Base-by-base conservation (phyloP, 2,113 vertebrate genomes). In the Hystrix brachyura region DNA sequence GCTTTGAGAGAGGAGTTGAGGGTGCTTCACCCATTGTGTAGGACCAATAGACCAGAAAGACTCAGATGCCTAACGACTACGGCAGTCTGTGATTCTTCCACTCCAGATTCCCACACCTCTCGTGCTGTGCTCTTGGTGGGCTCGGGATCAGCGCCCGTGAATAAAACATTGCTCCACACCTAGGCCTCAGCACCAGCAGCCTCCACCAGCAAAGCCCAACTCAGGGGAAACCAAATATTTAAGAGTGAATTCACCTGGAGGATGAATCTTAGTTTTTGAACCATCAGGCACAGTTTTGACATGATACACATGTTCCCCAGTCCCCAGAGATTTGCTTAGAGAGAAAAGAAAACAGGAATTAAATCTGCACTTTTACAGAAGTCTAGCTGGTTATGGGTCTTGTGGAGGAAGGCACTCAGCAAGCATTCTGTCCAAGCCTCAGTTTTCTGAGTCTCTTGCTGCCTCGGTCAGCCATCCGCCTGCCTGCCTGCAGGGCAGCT, bases 101-200 rank as follows among this genome's bases (percentile, higher is more conserved):
- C 14, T 8, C 57, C 53, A 12, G 18, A 9, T 9, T 5, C 59
- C 34, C 74, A 55, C 19, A n/a, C 69, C 88, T 23, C 34, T 67
- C 53, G 0, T 14, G 1, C 1, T 19, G 3, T 11, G 15, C 38
- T 46, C 32, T 53, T 32, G 43, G 0, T 4, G 7, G 55, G 93
- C 80, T 97, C 96, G 84, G 78, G 90, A 96, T 81, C 88, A 19
- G 21, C 25, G 82, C n/a, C 67, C 90, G 92, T 94, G 94, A 98
- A 98, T 98, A 95, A 97, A 98, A 96, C 90, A 76, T 91, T 51
- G 59, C 82, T 90, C 74, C 19, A 5, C 59, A 0, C n/a, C 95
- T 71, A 72, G 90, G 82, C 81, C 71, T 60, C n/a, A 0, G 65
- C 83, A 67, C 79, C 91, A 19, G 57, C 55, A 95, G 82, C 88